Evolutionary conservation across 2,797 vertebrate genomes (phyloP).

Genomic region (Coreius guichenoti): DNA sequence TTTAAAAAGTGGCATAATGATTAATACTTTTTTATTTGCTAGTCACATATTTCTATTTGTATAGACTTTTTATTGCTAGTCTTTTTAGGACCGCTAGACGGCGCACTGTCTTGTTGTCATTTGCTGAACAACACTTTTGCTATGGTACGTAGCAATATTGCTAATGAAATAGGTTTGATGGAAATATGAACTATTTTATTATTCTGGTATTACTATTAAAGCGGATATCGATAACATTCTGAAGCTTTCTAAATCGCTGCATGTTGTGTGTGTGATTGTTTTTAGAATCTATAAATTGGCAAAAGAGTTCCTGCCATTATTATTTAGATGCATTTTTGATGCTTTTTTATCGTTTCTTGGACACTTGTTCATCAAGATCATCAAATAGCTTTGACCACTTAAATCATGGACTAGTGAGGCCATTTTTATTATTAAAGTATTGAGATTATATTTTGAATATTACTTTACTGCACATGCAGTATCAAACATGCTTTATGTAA

Average conservation of each 20-base stretch:
- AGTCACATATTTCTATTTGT: not conserved
- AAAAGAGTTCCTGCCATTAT: not conserved
- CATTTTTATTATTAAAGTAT: not conserved
- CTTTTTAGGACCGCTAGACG: not conserved
- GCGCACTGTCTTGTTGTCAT: fast-evolving
- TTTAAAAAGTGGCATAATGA: not conserved
- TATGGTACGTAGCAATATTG: not conserved
- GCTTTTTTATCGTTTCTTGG: not conserved
- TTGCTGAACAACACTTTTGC: fast-evolving
- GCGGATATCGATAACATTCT: not conserved
- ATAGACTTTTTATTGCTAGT: not conserved
- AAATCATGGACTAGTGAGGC: not conserved
- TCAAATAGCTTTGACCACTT: not conserved
- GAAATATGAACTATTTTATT: not conserved
- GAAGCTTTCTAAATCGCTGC: not conserved
- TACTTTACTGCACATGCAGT: not conserved
- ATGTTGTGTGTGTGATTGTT: not conserved
- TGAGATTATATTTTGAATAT: not conserved
- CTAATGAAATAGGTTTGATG: not conserved
- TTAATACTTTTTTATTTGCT: not conserved
- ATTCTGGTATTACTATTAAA: not conserved
- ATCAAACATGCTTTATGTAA: not conserved
- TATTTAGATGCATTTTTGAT: too few relatives aligned
- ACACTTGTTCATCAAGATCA: not conserved
- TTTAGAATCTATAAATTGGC: not conserved